Evolutionary conservation across 2,888 invertebrate species (phyloP).

Genomic region (Nomada lathburiana): DNA sequence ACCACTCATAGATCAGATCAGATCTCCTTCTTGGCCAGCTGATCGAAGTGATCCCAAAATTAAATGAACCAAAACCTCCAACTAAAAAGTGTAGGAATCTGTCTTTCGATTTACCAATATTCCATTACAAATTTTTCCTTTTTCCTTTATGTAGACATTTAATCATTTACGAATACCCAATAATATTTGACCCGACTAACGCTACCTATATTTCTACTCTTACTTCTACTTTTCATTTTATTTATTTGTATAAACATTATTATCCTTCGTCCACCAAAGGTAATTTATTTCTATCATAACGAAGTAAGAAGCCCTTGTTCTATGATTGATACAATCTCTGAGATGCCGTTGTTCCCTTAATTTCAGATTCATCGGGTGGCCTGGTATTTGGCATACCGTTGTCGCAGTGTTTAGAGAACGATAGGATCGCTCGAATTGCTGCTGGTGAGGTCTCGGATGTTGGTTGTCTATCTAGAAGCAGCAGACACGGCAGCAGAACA

Average conservation of each 20-base stretch:
- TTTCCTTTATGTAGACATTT: too few relatives aligned
- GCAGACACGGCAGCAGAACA: constrained; percentile 88
- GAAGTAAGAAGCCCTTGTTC: background rate
- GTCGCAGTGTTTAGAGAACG: constrained; percentile 93
- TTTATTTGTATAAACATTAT: background rate
- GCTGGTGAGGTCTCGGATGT: constrained; percentile 79
- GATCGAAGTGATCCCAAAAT: constrained; percentile 33
- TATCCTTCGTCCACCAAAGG: background rate
- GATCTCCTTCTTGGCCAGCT: constrained; percentile 20
- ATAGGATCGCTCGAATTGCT: constrained; percentile 86
- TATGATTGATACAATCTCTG: constrained; percentile 4
- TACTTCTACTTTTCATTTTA: background rate
- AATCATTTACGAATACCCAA: too few relatives aligned
- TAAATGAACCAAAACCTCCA: background rate
- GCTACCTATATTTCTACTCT: background rate
- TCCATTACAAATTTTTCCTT: background rate
- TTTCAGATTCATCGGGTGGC: constrained; percentile 84
- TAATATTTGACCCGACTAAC: too few relatives aligned
- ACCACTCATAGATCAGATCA: constrained; percentile 52
- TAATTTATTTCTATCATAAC: background rate
- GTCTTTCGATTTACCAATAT: background rate
- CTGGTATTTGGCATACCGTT: constrained; percentile 94
- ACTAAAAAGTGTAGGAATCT: background rate
- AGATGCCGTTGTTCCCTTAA: constrained; percentile 7
- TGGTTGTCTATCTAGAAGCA: constrained; percentile 82